These are phyloP conservation scores for Lasioglossum lativentre DNA, from an alignment of 2,888 invertebrate species.

Conservation along the genomic window DNA sequence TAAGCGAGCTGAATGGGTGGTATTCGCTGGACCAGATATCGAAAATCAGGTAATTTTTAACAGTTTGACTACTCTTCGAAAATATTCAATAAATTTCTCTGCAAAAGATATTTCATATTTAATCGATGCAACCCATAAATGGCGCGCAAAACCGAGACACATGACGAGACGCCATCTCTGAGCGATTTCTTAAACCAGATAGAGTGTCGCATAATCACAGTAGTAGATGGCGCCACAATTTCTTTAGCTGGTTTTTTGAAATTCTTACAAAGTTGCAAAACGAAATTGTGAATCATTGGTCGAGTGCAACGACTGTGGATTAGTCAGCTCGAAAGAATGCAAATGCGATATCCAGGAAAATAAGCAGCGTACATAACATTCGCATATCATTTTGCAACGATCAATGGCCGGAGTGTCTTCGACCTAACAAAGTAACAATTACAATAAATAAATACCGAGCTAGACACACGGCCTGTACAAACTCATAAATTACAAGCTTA, in stretches of 20 bases:
- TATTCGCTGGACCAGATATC: neutral
- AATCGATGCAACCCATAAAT: neutral
- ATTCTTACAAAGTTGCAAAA: constrained; percentile 6
- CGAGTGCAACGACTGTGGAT: neutral
- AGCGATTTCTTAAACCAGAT: constrained; percentile 16
- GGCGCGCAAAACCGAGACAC: neutral
- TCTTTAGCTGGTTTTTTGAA: constrained; percentile 1
- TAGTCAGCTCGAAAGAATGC: neutral
- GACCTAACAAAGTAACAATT: constrained; percentile 32
- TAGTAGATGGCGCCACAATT: constrained; percentile 67
- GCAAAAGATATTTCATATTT: neutral
- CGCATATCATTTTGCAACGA: neutral
- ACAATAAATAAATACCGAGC: neutral
- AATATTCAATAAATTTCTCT: neutral
- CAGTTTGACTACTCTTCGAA: neutral
- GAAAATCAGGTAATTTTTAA: neutral
- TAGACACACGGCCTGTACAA: no score
- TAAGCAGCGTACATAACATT: neutral
- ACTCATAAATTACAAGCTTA: no score
- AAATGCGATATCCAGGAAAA: constrained; percentile 21
- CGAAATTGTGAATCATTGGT: constrained; percentile 22
- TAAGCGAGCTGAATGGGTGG: neutral
- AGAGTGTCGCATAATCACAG: neutral
- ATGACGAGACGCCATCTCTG: constrained; percentile 40
- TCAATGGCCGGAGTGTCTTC: constrained; percentile 24